Evolutionary conservation across 2,113 vertebrate species (phyloP), one percentile per base, ranked within the genome.

Genomic region (Bujurquina vittata): DNA sequence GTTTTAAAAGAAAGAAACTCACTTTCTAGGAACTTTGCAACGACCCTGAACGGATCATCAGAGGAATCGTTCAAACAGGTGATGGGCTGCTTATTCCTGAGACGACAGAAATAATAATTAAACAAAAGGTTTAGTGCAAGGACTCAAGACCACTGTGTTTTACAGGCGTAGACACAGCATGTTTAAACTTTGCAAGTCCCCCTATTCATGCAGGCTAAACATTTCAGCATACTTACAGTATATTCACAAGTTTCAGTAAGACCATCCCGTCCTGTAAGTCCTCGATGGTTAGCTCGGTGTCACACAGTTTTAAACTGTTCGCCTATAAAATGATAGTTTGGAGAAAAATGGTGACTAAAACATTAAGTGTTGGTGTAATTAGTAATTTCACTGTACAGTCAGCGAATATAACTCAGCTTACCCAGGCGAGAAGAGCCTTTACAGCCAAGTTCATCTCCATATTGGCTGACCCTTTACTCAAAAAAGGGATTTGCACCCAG

Each of bases 21-120:
- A 98, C 97, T 95, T 89, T 97, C 94, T 65, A 98, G 69, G 87
- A 97, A 98, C 74, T 92, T 74, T 40, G 90, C 78, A 84, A 98
- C 84, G 29, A 96, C 89, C 52, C 91, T 82, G 73, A 96, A 90
- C 78, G 95, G 93, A 31, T 96, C 96, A 0, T 94, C 91, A 60
- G 89, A 29, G 0, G 94, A 92, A 79, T 91, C 89, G 73, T 87
- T 92, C 62, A 93, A 83, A 67, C 84, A 73, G 1, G 84, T 61
- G 26, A 85, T 84, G 0, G 89, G 77, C 3, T 96, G 95, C 5
- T 91, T 91, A 83, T 95, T 97, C 89, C 97, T 98, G 76, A 72
- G 18, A 76, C 3, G 23, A 74, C 10, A 83, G 4, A 69, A 54
- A 43, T 40, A 49, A 29, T 29, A 49, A 12, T 58, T 23, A 15